A percentile compares a stretch with the other conserved stretches of the same genome.
phyloP scores from a whole-genome alignment of 2,888 invertebrate genomes.

The Rhaphigaster nebulosa region DNA sequence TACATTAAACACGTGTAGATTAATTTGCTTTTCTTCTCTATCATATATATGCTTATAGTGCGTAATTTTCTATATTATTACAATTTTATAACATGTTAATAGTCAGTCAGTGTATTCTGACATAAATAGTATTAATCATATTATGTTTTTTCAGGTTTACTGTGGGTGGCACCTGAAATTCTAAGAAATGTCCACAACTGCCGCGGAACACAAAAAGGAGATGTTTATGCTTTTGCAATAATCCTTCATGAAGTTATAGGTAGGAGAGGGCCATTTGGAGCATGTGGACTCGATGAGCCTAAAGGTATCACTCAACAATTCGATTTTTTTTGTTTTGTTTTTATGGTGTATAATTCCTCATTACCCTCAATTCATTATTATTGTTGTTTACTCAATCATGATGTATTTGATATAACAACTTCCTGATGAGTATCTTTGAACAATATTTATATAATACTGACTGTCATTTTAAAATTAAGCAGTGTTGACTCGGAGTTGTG shows the following conservation, averaged over 20 bases:
- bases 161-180: conserved; percentile 97
- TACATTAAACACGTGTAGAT: too few species aligned
- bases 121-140: neutral
- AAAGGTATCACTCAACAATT: conserved; percentile 74
- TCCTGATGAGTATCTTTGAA: too few species aligned
- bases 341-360: too few species aligned
- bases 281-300: conserved; percentile 78
- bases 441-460: too few species aligned
- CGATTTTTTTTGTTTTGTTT: neutral
- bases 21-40: neutral
- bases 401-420: too few species aligned
- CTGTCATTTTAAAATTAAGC: too few species aligned
- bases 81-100: too few species aligned
- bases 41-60: neutral
- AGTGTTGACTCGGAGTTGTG: too few species aligned
- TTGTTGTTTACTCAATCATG: too few species aligned
- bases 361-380: too few species aligned
- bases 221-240: conserved; percentile 96
- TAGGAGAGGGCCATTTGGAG: conserved; percentile 90
- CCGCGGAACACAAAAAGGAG: conserved; percentile 88
- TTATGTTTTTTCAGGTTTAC: conserved; percentile 75
- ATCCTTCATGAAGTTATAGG: conserved; percentile 95
- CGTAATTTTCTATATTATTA: neutral
- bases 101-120: neutral
- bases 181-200: conserved; percentile 80